A percentile compares a stretch with the other conserved stretches of the same genome.
These are phyloP conservation scores for Ochotona princeps DNA, from an alignment of 2,113 vertebrate species.

Conservation along the genomic window DNA sequence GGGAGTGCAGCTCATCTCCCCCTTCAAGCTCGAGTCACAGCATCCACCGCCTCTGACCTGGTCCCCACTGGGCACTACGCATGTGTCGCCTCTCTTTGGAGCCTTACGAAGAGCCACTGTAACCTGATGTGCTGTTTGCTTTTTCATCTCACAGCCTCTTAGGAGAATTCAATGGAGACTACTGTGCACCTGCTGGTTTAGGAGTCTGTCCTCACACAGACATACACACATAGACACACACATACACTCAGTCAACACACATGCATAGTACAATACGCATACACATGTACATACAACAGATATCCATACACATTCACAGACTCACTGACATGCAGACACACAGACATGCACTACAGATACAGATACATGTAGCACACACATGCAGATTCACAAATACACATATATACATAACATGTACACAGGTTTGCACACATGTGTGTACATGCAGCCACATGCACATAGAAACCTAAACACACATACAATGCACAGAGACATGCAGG, in stretches of 20 bases:
- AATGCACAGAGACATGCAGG: too few relatives aligned
- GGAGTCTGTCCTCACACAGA: constrained; percentile 40
- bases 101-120: constrained; percentile 43
- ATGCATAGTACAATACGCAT: neutral
- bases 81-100: constrained; percentile 57
- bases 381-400: neutral
- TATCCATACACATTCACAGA: too few relatives aligned
- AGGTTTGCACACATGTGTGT: too few relatives aligned
- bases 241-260: neutral
- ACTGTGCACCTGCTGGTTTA: constrained; percentile 58
- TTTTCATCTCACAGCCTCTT: constrained; percentile 58
- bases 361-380: too few relatives aligned
- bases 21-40: constrained; percentile 53
- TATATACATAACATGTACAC: neutral
- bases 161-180: constrained; percentile 47
- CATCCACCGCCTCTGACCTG: constrained; percentile 40
- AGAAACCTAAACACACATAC: too few relatives aligned
- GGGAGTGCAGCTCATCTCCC: constrained; percentile 40
- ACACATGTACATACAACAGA: too few relatives aligned
- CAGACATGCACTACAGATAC: neutral
- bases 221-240: neutral
- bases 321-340: neutral
- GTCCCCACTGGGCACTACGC: constrained; percentile 44
- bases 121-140: constrained; percentile 41
- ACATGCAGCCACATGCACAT: too few relatives aligned